Percentiles rank a stretch among this genome's conserved stretches.
Evolutionary conservation across 2,888 invertebrate species (phyloP).

Genomic region (Hyposoter didymator): DNA sequence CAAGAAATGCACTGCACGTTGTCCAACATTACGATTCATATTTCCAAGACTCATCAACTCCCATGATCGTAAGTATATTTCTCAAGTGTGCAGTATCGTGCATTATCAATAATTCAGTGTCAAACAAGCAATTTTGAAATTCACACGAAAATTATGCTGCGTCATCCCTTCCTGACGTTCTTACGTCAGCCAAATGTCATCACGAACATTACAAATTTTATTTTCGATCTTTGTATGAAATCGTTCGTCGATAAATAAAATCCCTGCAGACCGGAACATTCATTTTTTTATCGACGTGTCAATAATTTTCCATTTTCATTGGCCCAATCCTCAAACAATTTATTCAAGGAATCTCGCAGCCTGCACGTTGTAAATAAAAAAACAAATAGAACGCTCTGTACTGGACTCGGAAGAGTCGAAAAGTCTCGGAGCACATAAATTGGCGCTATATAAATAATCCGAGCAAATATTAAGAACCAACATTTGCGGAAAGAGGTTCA

Average conservation of each 20-base stretch:
- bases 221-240: background rate
- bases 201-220: background rate
- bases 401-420: background rate
- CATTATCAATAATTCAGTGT: conserved; percentile 64
- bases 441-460: background rate
- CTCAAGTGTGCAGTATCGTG: background rate
- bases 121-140: conserved; percentile 42
- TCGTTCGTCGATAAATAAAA: background rate
- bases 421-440: background rate
- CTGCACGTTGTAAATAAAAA: too few species aligned
- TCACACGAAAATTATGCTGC: conserved; percentile 15
- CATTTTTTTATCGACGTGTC: background rate
- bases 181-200: background rate
- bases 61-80: conserved; percentile 30
- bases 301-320: background rate
- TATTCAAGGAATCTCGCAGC: background rate
- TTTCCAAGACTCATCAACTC: conserved; percentile 63
- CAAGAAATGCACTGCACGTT: background rate
- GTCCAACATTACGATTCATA: conserved; percentile 26
- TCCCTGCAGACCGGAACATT: background rate
- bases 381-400: background rate
- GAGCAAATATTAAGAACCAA: too few species aligned
- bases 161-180: conserved; percentile 4
- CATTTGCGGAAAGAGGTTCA: too few species aligned
- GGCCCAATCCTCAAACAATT: background rate